Conservation (phyloP, 2,113 vertebrate genomes). For the Pygoscelis adeliae region DNA sequence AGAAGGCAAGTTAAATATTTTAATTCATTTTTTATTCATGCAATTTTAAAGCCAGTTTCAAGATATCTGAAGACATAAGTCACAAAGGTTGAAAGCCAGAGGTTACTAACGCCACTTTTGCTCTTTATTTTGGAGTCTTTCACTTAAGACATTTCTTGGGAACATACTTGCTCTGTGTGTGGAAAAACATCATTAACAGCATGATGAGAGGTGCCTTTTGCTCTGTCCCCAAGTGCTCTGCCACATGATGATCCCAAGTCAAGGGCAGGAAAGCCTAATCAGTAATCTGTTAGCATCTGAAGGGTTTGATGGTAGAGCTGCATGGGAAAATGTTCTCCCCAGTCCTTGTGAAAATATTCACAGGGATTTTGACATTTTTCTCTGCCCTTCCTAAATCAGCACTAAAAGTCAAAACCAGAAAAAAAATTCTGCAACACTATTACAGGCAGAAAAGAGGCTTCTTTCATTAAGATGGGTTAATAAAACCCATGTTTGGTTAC, state of each 20-base stretch:
- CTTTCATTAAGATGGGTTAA: background rate
- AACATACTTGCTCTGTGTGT: background rate
- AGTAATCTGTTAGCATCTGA: constrained; percentile 7
- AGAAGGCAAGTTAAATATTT: background rate
- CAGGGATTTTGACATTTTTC: background rate
- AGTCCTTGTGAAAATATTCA: background rate
- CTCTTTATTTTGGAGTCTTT: constrained; percentile 12
- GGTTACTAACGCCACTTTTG: background rate
- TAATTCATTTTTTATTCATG: background rate
- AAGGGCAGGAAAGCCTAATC: constrained; percentile 9
- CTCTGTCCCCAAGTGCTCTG: background rate
- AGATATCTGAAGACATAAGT: background rate
- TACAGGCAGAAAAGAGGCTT: background rate
- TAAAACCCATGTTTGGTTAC: background rate
- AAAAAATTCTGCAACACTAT: fast-evolving
- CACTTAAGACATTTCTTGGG: background rate
- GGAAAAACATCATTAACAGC: constrained; percentile 25
- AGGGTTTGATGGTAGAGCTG: background rate
- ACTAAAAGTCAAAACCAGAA: background rate
- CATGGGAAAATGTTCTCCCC: constrained; percentile 26
- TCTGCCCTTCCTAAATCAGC: background rate
- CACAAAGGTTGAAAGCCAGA: background rate
- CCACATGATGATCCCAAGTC: background rate
- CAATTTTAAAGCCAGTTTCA: background rate
- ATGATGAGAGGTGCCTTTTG: constrained; percentile 31